Base-by-base conservation (phyloP, 1,140 invertebrate species). In the Ceratosolen fusciceps region DNA sequence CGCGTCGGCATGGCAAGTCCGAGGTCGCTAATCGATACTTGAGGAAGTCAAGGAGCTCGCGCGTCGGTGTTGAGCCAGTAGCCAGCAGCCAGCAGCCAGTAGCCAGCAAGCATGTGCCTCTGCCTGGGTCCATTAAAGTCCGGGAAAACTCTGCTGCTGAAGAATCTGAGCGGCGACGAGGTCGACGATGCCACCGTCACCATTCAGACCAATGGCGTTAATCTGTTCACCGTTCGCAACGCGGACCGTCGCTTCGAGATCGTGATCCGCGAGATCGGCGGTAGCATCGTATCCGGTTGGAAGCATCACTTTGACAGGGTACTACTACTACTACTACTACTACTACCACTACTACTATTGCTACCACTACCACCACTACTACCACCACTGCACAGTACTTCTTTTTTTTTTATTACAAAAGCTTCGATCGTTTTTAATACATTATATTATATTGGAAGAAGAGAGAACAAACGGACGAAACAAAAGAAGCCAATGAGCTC, bases 71-170 rank as follows among this genome's bases (percentile, higher is more conserved):
- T 9, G 12, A 81, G 71, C 31, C 12, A 71, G n/a, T n/a, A n/a
- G n/a, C n/a, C n/a, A n/a, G n/a, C n/a, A n/a, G n/a, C n/a, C n/a
- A n/a, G n/a, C n/a, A n/a, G n/a, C n/a, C n/a, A n/a, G n/a, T n/a
- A n/a, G n/a, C n/a, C 19, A 43, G n/a, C n/a, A n/a, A n/a, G n/a
- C n/a, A 90, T 91, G 84, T 92, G 93, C 80, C 88, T 96, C 8
- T 96, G 95, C 82, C 85, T 96, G 65, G 95, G 95, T 0, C 95
- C 95, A 7, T 92, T 92, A 67, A 93, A 94, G 71, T 94, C 94
- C 1, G 96, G 96, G 0, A 96, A 96, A 92, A 96, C 95, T 0
- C 92, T 95, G n/a, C 86, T 96, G 26, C 86, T 96, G 58, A 94
- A 94, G 88, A 93, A 92, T 65, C 87, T 96, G 8, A 93, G 95